Base-by-base conservation (phyloP, 2,888 invertebrate genomes). In the Stegana nigrithorax region DNA sequence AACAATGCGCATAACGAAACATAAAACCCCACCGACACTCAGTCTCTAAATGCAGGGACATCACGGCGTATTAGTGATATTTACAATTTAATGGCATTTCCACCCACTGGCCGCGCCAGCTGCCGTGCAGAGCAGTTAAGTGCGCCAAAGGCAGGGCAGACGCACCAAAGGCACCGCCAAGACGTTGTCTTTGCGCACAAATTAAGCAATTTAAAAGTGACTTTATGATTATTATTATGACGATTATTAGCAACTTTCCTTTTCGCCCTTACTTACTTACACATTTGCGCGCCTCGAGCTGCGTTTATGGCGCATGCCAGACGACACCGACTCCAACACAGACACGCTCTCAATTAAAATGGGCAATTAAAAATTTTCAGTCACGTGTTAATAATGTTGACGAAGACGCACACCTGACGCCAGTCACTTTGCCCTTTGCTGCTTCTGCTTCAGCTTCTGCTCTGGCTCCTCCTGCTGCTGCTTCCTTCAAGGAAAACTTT, bases 331-430 rank as follows among this genome's bases (percentile, higher is more conserved):
- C n/a, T n/a, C n/a, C n/a, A n/a, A n/a, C n/a, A n/a, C n/a, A n/a
- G n/a, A n/a, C n/a, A n/a, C n/a, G n/a, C n/a, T n/a, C n/a, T n/a
- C 70, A 75, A 73, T 72, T 72, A 70, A 62, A 66, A 62, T 62
- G 60, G 71, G 65, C 77, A 69, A 75, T 79, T 75, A 77, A 65
- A 67, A 72, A 69, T 71, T 77, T 64, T 67, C 68, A 72, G 78
- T 68, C 79, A 77, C 75, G 69, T 77, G 75, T 69, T 71, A 67
- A 72, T 71, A 75, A 75, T 72, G 71, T 59, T 64, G 66, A 27
- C 27, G 8, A 8, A 51, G 51, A 27, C 32, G 32, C 53, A 53
- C 29, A 29, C 32, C 32, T n/a, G 3, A 39, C 14, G 14, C n/a
- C 17, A n/a, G 12, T n/a, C n/a, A 39, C 7, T 39, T 8, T 39